A percentile compares a stretch with the other conserved stretches of the same genome.
phyloP scores from a whole-genome alignment of 1,140 invertebrate genomes.

The Ceratoteleas bidentatus region DNA sequence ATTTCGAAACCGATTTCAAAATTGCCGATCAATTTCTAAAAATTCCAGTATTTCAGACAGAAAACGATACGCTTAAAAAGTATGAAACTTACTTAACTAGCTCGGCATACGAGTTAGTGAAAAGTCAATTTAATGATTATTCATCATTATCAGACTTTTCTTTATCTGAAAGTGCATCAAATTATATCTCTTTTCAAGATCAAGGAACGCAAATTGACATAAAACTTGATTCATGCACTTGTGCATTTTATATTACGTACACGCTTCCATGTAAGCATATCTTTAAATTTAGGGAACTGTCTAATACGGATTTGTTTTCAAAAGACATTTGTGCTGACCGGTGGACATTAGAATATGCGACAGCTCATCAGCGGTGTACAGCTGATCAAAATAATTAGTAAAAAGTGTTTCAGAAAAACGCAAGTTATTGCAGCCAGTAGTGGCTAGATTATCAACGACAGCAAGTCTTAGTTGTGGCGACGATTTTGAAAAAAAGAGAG shows the following conservation, averaged over 20 bases:
- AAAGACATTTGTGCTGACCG: background rate
- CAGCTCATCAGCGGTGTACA: too few relatives aligned
- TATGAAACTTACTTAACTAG: background rate
- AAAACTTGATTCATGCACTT: background rate
- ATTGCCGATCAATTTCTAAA: background rate
- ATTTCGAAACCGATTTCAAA: constrained; percentile 16
- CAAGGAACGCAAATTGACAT: background rate
- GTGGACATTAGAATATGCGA: too few relatives aligned
- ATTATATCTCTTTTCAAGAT: too few relatives aligned
- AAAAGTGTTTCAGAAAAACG: too few relatives aligned
- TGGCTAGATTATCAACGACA: too few relatives aligned
- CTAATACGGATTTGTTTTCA: background rate
- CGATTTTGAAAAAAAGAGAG: too few relatives aligned
- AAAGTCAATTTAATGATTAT: background rate
- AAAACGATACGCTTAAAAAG: background rate
- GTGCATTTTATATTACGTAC: background rate
- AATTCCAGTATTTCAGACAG: background rate
- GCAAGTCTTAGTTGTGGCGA: too few relatives aligned
- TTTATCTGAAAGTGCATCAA: too few relatives aligned
- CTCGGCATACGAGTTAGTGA: background rate
- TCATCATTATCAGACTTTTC: too few relatives aligned
- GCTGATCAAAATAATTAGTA: too few relatives aligned
- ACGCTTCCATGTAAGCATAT: background rate
- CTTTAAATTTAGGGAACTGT: background rate
- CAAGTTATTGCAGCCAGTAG: too few relatives aligned